These are phyloP conservation scores for Heterodera schachtii DNA, from an alignment of 1,140 invertebrate species.

Conservation along the genomic window DNA sequence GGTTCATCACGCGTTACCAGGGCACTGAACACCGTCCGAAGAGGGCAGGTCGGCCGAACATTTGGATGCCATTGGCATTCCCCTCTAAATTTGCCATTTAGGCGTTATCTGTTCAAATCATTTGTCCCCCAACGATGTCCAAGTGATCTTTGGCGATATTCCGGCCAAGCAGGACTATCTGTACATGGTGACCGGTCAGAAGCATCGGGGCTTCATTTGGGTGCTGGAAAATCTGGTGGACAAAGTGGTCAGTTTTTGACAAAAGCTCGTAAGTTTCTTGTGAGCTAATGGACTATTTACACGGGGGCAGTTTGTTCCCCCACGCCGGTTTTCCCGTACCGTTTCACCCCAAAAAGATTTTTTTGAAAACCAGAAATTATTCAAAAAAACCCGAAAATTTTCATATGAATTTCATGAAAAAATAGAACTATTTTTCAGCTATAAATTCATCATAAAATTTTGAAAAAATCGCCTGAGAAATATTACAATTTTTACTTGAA, in stretches of 20 bases:
- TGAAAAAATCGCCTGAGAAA: no score
- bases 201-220: conserved; percentile 49
- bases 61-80: not conserved
- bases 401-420: no score
- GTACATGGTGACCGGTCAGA: conserved; percentile 51
- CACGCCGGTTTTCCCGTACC: no score
- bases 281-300: no score
- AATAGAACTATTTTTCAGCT: no score
- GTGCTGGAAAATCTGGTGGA: conserved; percentile 42
- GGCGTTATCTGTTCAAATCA: conserved; percentile 51
- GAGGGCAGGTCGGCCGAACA: conserved; percentile 32
- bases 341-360: no score
- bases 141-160: conserved; percentile 51
- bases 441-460: no score
- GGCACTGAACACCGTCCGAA: conserved; percentile 44
- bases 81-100: not conserved
- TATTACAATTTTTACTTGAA: no score
- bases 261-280: no score
- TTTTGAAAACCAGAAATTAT: no score
- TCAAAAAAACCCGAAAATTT: no score
- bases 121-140: conserved; percentile 50
- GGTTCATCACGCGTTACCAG: conserved; percentile 43
- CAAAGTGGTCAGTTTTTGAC: conserved; percentile 17
- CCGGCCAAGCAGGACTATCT: conserved; percentile 40
- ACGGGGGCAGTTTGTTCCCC: no score